phyloP scores from a whole-genome alignment of 64 coral and sea anemone species.

The Actinia tenebrosa region DNA sequence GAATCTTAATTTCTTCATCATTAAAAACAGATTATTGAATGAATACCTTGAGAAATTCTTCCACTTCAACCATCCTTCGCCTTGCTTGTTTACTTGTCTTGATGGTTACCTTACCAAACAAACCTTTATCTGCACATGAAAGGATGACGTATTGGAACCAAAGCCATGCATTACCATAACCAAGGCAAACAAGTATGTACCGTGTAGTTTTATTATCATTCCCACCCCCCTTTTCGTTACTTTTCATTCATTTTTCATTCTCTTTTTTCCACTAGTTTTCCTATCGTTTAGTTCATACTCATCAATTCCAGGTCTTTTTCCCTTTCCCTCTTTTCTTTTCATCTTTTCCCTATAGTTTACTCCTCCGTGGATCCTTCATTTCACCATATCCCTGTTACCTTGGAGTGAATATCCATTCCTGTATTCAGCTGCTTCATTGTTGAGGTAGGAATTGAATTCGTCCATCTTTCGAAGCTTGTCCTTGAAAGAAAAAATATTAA shows the following conservation, averaged over 20 bases:
- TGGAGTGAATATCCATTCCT: background rate
- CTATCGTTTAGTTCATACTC: background rate
- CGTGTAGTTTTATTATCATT: no score
- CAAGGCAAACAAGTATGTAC: no score
- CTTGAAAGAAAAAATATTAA: background rate
- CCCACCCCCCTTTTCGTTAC: background rate
- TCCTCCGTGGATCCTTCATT: background rate
- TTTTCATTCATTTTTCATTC: background rate
- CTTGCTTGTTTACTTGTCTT: constrained; percentile 41
- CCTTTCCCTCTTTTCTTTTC: background rate
- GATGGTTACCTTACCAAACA: constrained; percentile 18
- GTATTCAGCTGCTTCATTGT: constrained; percentile 6
- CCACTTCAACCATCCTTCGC: constrained; percentile 18
- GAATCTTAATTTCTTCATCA: background rate
- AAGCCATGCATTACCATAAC: background rate
- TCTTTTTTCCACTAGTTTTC: background rate
- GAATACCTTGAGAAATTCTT: constrained; percentile 56
- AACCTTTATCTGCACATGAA: background rate
- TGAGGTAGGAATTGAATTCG: background rate
- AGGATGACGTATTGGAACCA: background rate
- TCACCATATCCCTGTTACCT: background rate
- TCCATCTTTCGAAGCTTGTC: background rate
- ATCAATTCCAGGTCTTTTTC: background rate
- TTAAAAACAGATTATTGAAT: background rate
- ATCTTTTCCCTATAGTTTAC: background rate